These are phyloP conservation scores for Polyommatus icarus DNA, from an alignment of 2,888 invertebrate species.

Conservation along the genomic window DNA sequence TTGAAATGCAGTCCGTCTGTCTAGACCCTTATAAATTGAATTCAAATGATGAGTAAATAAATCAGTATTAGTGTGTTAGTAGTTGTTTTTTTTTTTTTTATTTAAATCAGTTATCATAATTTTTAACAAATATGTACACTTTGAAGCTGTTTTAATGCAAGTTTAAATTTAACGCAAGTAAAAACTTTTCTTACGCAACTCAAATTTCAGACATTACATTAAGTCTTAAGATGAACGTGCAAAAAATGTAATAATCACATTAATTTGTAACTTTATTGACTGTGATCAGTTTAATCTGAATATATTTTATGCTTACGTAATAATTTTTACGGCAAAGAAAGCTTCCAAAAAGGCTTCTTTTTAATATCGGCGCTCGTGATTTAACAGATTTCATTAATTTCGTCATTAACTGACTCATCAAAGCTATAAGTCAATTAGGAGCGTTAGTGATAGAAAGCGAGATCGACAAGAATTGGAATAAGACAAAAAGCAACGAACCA, in stretches of 20 bases:
- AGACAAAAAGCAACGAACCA: conserved; percentile 9
- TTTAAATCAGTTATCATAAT: no score
- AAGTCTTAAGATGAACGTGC: conserved; percentile 14
- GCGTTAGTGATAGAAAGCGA: conserved; percentile 24
- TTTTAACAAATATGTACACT: no score
- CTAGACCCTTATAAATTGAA: no score
- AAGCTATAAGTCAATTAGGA: conserved; percentile 24
- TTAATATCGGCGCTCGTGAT: neutral
- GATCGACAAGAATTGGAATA: conserved; percentile 16
- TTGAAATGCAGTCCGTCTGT: no score
- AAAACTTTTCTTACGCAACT: neutral
- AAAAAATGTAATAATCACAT: neutral
- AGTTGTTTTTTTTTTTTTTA: no score
- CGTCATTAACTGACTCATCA: conserved; percentile 12
- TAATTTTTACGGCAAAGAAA: neutral
- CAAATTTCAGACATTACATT: neutral
- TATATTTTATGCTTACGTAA: neutral
- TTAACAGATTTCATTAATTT: neutral
- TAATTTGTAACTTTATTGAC: conserved; percentile 2
- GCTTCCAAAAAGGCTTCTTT: neutral
- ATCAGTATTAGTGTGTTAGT: no score
- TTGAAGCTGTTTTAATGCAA: no score
- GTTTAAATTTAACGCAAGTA: neutral
- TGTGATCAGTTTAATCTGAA: neutral
- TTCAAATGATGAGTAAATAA: no score